These are phyloP conservation scores for Halisarca cf. caerulea DNA, from an alignment of 37 sponge, comb jelly and placozoan genomes.

Conservation along the genomic window DNA sequence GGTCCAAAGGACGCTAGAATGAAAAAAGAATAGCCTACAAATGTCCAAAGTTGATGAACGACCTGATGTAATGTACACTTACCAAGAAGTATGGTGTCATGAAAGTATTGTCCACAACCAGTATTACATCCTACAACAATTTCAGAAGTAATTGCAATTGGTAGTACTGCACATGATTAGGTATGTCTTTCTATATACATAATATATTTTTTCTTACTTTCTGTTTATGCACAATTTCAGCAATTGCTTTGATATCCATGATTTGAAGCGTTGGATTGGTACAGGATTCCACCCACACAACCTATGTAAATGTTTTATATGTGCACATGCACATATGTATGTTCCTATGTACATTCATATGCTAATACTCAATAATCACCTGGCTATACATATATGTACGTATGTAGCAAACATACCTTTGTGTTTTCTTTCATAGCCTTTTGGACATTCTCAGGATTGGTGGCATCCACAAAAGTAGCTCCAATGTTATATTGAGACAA, in stretches of 20 bases:
- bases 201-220: slow-evolving; percentile 20
- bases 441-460: slow-evolving; percentile 64
- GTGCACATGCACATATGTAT: no score
- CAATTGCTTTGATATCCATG: slow-evolving; percentile 76
- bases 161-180: no score
- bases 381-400: not conserved
- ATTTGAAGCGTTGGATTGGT: slow-evolving; percentile 89
- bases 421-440: slow-evolving; percentile 79
- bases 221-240: slow-evolving; percentile 47
- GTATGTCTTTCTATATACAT: no score
- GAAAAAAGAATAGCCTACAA: not conserved
- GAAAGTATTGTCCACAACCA: slow-evolving; percentile 97
- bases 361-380: no score
- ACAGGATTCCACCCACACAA: slow-evolving; percentile 94
- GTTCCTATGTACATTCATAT: no score
- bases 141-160: no score
- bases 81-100: slow-evolving; percentile 91
- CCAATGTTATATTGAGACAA: slow-evolving; percentile 68
- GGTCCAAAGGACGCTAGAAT: slow-evolving; percentile 71
- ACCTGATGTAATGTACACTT: no score
- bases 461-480: slow-evolving; percentile 75
- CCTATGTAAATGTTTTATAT: no score
- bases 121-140: slow-evolving; percentile 63
- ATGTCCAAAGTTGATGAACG: not conserved
- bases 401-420: slow-evolving; percentile 51